A percentile compares a stretch with the other conserved stretches of the same genome.
Conservation (phyloP, 2,888 invertebrate genomes). For the Linnaemya tessellans region DNA sequence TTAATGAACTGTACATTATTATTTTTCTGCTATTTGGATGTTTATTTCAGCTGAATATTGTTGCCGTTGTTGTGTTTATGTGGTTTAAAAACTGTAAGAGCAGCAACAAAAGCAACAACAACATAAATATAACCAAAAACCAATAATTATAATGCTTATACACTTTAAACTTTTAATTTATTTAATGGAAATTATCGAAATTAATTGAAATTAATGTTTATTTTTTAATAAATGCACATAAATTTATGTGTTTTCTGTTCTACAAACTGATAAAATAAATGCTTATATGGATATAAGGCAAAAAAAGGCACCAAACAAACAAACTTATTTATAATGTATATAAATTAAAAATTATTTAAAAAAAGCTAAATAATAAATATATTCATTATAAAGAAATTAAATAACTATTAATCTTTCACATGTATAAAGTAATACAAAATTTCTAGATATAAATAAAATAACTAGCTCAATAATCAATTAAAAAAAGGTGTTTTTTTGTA, state of each 20-base stretch:
- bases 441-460: background rate
- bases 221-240: conserved; percentile 59
- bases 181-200: conserved; percentile 72
- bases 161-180: conserved; percentile 72
- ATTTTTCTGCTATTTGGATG: conserved; percentile 60
- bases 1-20: conserved; percentile 73
- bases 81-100: conserved; percentile 28
- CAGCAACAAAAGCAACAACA: conserved; percentile 31
- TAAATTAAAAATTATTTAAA: conserved; percentile 48
- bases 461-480: too few relatives aligned
- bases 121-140: conserved; percentile 61
- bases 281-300: background rate
- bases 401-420: conserved; percentile 35
- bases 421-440: background rate
- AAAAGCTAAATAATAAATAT: conserved; percentile 25
- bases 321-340: conserved; percentile 14
- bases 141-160: conserved; percentile 71
- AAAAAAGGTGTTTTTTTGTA: too few relatives aligned
- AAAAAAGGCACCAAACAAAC: conserved; percentile 14
- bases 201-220: conserved; percentile 73
- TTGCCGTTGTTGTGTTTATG: conserved; percentile 43
- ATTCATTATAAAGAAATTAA: conserved; percentile 43
- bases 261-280: conserved; percentile 46
- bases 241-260: conserved; percentile 53
- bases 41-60: conserved; percentile 15